A percentile compares a stretch with the other conserved stretches of the same genome.
phyloP scores from a whole-genome alignment of 2,888 invertebrate genomes.

The Eupithecia inturbata region DNA sequence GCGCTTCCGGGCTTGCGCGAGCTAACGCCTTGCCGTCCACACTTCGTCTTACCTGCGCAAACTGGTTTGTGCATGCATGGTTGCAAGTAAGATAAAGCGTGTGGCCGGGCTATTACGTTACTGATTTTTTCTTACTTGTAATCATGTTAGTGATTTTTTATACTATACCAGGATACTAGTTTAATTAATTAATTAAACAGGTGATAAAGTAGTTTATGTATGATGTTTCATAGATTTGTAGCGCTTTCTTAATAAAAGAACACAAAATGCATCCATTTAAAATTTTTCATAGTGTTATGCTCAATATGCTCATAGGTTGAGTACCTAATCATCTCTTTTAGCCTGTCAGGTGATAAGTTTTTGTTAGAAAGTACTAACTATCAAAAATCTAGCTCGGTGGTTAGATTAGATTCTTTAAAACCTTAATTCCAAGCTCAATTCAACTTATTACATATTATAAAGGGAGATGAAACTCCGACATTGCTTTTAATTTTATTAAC shows the following conservation, averaged over 20 bases:
- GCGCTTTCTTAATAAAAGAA: background rate
- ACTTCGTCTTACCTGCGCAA: no score
- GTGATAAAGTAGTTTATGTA: no score
- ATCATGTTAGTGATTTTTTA: no score
- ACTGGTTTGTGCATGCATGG: no score
- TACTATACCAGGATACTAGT: background rate
- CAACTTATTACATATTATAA: slow-evolving; percentile 4
- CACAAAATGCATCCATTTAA: background rate
- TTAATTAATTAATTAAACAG: no score
- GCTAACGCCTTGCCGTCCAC: no score
- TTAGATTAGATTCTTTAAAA: background rate
- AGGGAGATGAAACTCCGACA: slow-evolving; percentile 15
- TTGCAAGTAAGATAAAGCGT: no score
- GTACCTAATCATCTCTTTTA: background rate
- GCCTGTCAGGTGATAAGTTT: background rate
- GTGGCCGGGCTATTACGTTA: no score
- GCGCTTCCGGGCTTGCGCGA: no score
- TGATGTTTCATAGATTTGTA: background rate
- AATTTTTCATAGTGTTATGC: background rate
- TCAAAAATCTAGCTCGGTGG: background rate
- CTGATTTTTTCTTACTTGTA: background rate
- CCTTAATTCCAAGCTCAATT: slow-evolving; percentile 1
- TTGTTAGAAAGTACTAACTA: no score
- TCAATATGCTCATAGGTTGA: background rate
- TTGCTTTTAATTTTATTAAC: slow-evolving; percentile 27